Evolutionary conservation across 2,113 vertebrate species (phyloP).

Genomic region (Trematomus loennbergii): DNA sequence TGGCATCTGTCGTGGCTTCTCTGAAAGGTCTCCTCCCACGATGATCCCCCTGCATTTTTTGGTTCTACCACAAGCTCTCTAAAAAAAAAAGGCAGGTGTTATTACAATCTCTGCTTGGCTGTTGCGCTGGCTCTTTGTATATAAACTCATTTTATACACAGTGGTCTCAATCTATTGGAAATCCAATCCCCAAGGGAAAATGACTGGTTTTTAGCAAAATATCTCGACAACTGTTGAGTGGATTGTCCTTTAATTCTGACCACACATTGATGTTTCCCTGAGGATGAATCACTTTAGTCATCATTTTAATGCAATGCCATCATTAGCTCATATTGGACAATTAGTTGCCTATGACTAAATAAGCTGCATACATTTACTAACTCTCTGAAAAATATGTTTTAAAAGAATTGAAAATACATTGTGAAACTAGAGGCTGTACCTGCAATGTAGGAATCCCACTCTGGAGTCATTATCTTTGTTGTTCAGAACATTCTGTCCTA

Average conservation of each 20-base stretch:
- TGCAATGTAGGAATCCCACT: slow-evolving; percentile 23
- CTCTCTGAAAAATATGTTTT: not conserved
- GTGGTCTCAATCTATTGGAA: not conserved
- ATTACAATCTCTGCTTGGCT: too few relatives aligned
- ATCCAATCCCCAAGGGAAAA: not conserved
- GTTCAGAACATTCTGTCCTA: slow-evolving; percentile 50
- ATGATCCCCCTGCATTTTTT: slow-evolving; percentile 15
- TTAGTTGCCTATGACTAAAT: too few relatives aligned
- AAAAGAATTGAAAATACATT: not conserved
- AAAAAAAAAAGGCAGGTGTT: too few relatives aligned
- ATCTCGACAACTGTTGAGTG: too few relatives aligned
- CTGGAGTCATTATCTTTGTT: slow-evolving; percentile 51
- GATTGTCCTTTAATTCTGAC: not conserved
- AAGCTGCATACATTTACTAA: too few relatives aligned
- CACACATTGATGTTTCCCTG: not conserved
- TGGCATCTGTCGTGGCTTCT: slow-evolving; percentile 49
- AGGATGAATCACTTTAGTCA: not conserved
- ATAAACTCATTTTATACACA: too few relatives aligned
- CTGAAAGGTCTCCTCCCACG: slow-evolving; percentile 61
- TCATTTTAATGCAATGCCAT: not conserved
- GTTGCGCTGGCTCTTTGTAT: too few relatives aligned
- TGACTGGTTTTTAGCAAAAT: too few relatives aligned
- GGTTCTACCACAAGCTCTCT: not conserved
- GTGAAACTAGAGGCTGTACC: slow-evolving; percentile 14
- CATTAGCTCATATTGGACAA: too few relatives aligned